A percentile compares a stretch with the other conserved stretches of the same genome.
Evolutionary conservation across 1,140 invertebrate genomes (phyloP).

Genomic region (Scaptomyza hsui): DNA sequence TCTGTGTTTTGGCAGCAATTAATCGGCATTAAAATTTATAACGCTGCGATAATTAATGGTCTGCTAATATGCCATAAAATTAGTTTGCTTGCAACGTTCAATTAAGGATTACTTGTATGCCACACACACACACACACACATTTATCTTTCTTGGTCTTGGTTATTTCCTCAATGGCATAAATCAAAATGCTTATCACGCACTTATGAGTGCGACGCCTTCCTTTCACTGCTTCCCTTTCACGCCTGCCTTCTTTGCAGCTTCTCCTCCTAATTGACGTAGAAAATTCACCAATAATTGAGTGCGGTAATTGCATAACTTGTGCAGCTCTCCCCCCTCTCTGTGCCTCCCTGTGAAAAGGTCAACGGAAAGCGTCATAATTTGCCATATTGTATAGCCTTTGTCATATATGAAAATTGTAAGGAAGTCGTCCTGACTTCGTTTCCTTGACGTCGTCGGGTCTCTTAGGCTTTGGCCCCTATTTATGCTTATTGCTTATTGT

Average conservation of each 20-base stretch:
- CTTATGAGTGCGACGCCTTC: constrained; percentile 48
- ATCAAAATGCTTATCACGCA: constrained; percentile 82
- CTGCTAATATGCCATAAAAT: constrained; percentile 81
- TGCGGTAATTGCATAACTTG: constrained; percentile 76
- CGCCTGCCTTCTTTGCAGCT: background rate
- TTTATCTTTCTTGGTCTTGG: constrained; percentile 26
- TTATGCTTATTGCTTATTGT: constrained; percentile 70
- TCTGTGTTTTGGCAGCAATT: constrained; percentile 79
- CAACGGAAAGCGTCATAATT: constrained; percentile 78
- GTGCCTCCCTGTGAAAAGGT: constrained; percentile 38
- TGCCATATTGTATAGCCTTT: constrained; percentile 65
- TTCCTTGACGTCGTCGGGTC: constrained; percentile 27
- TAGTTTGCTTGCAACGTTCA: constrained; percentile 78
- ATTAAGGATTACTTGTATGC: constrained; percentile 72
- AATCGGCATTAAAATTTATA: constrained; percentile 83
- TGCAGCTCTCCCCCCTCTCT: constrained; percentile 1
- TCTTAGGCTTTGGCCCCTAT: constrained; percentile 41
- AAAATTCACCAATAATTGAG: constrained; percentile 54
- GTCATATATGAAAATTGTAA: constrained; percentile 22
- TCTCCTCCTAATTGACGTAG: constrained; percentile 46
- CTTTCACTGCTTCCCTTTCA: too few relatives aligned
- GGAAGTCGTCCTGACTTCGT: constrained; percentile 58
- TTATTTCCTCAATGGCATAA: constrained; percentile 67
- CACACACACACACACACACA: constrained; percentile 2
- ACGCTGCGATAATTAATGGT: constrained; percentile 75